Percentiles rank a stretch among this genome's conserved stretches.
These are phyloP conservation scores for Manacus vitellinus DNA, from an alignment of 2,113 vertebrate species.

Conservation along the genomic window DNA sequence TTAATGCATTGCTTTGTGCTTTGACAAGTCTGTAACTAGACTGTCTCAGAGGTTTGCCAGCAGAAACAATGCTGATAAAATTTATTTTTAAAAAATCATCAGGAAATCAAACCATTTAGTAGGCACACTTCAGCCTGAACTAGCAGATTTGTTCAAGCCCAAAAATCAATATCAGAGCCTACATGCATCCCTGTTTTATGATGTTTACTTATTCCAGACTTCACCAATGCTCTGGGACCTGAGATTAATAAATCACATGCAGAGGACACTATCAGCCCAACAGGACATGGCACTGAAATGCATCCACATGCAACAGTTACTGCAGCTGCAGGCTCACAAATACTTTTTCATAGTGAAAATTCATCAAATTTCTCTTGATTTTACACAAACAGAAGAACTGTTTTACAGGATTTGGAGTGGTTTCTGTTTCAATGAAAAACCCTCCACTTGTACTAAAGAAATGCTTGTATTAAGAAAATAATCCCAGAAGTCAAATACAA, in stretches of 20 bases:
- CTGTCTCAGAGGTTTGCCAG: background rate
- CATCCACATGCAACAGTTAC: background rate
- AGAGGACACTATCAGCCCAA: too few relatives aligned
- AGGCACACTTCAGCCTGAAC: background rate
- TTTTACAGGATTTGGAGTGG: background rate
- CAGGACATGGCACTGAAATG: fast-evolving
- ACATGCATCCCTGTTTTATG: background rate
- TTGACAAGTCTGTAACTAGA: background rate
- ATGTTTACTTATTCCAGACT: background rate
- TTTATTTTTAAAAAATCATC: background rate
- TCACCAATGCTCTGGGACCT: background rate
- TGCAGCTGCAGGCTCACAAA: background rate
- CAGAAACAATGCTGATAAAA: background rate
- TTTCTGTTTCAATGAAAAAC: background rate
- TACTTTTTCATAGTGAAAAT: background rate
- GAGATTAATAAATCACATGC: background rate
- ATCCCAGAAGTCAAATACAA: background rate
- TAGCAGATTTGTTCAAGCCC: background rate
- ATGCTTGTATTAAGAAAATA: background rate
- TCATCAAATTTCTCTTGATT: fast-evolving
- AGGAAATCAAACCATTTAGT: background rate
- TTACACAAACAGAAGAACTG: background rate
- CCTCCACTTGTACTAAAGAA: background rate
- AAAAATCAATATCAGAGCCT: background rate
- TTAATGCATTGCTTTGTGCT: background rate